A percentile compares a stretch with the other conserved stretches of the same genome.
Evolutionary conservation across 2,888 invertebrate species (phyloP).

Genomic region (Papilio elwesi): DNA sequence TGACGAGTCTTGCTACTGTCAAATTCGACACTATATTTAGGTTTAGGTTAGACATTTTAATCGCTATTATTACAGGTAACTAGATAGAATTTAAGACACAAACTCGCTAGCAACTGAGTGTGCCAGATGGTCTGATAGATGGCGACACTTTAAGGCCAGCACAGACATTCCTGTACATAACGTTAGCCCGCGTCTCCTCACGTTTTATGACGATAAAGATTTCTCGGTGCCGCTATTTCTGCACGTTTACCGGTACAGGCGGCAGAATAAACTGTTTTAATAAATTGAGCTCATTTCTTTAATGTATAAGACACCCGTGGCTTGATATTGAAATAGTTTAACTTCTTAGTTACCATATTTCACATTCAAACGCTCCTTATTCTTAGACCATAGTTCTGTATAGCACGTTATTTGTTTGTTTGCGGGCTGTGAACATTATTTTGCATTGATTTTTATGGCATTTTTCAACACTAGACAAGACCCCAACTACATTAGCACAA

Average conservation of each 20-base stretch:
- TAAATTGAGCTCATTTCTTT: not conserved
- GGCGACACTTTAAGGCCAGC: slow-evolving; percentile 5
- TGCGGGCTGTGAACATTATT: too few species aligned
- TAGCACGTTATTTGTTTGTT: too few species aligned
- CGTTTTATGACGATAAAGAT: slow-evolving; percentile 24
- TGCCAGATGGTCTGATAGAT: slow-evolving; percentile 3
- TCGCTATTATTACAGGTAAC: not conserved
- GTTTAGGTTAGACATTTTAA: not conserved
- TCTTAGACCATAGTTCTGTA: too few species aligned
- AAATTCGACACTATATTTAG: too few species aligned
- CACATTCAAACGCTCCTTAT: not conserved
- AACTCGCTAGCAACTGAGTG: not conserved
- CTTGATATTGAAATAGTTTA: not conserved
- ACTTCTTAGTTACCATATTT: not conserved
- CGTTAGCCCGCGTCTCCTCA: slow-evolving; percentile 1
- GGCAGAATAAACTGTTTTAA: not conserved
- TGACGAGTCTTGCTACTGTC: too few species aligned
- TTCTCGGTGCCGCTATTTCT: slow-evolving; percentile 14
- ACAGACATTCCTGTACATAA: slow-evolving; percentile 16
- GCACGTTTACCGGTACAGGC: not conserved
- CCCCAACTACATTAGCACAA: too few species aligned
- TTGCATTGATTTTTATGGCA: too few species aligned
- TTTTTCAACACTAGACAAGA: too few species aligned
- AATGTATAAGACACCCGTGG: not conserved
- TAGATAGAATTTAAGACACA: not conserved